These are phyloP conservation scores for Druceiella hillmani DNA, from an alignment of 2,888 invertebrate genomes.

Conservation along the genomic window DNA sequence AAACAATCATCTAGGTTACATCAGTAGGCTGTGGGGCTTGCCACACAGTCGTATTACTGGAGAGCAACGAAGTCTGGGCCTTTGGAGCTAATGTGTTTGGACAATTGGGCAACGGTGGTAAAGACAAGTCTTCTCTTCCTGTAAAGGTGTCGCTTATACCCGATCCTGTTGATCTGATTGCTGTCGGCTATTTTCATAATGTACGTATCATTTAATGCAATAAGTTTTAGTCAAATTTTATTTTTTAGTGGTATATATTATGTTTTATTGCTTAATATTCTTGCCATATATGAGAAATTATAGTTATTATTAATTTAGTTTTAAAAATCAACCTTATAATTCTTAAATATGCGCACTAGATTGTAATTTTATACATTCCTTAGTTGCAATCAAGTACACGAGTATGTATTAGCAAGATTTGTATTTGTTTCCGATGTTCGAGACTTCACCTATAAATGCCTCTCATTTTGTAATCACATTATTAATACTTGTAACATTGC, in stretches of 20 bases:
- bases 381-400: too few relatives aligned
- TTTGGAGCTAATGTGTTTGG: slow-evolving; percentile 75
- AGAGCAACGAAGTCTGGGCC: slow-evolving; percentile 63
- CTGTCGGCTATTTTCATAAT: slow-evolving; percentile 60
- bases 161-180: slow-evolving; percentile 40
- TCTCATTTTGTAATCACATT: too few relatives aligned
- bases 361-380: too few relatives aligned
- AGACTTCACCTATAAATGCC: too few relatives aligned
- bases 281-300: slow-evolving; percentile 4
- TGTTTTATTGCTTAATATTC: too few relatives aligned
- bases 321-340: too few relatives aligned
- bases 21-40: slow-evolving; percentile 61
- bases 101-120: slow-evolving; percentile 60
- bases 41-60: slow-evolving; percentile 66
- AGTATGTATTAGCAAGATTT: too few relatives aligned
- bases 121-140: slow-evolving; percentile 59
- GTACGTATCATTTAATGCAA: slow-evolving; percentile 36
- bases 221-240: too few relatives aligned
- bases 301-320: slow-evolving; percentile 6
- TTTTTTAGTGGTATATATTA: too few relatives aligned
- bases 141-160: slow-evolving; percentile 35
- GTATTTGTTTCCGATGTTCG: too few relatives aligned
- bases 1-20: slow-evolving; percentile 4
- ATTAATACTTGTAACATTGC: too few relatives aligned
- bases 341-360: too few relatives aligned